phyloP scores from a whole-genome alignment of 2,888 invertebrate species.

The Caenorhabditis japonica region DNA sequence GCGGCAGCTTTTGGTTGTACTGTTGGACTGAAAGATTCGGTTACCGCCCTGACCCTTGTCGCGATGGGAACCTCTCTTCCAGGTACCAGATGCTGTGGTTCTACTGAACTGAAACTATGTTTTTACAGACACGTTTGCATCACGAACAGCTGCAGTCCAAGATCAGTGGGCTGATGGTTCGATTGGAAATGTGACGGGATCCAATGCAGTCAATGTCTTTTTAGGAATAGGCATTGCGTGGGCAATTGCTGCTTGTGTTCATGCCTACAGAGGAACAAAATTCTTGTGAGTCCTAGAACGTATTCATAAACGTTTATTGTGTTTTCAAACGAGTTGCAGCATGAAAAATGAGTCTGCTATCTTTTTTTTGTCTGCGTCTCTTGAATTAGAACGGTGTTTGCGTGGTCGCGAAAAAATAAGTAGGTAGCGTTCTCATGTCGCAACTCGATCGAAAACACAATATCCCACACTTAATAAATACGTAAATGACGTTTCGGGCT shows the following conservation, averaged over 20 bases:
- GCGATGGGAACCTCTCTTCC: constrained; percentile 98
- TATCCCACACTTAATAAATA: too few species aligned
- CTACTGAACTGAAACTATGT: too few species aligned
- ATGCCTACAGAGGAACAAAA: constrained; percentile 69
- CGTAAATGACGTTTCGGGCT: too few species aligned
- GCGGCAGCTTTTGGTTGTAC: constrained; percentile 98
- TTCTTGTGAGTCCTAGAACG: constrained; percentile 67
- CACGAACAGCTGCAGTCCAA: constrained; percentile 96
- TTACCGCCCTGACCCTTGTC: constrained; percentile 97
- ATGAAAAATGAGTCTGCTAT: too few species aligned
- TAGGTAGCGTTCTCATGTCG: too few species aligned
- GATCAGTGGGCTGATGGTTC: constrained; percentile 97
- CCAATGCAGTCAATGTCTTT: constrained; percentile 89
- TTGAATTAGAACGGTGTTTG: too few species aligned
- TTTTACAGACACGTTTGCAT: constrained; percentile 93
- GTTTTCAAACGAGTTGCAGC: too few species aligned
- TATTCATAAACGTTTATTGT: too few species aligned
- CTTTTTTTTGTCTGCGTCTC: too few species aligned
- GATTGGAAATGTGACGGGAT: constrained; percentile 91
- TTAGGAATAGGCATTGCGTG: constrained; percentile 86
- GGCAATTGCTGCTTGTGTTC: constrained; percentile 74
- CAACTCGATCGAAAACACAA: too few species aligned
- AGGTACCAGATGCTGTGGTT: constrained; percentile 81
- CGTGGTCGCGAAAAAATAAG: too few species aligned
- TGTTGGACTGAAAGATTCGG: constrained; percentile 84